Base-by-base conservation (phyloP, 2,888 invertebrate genomes). In the Sarcophaga caerulescens region DNA sequence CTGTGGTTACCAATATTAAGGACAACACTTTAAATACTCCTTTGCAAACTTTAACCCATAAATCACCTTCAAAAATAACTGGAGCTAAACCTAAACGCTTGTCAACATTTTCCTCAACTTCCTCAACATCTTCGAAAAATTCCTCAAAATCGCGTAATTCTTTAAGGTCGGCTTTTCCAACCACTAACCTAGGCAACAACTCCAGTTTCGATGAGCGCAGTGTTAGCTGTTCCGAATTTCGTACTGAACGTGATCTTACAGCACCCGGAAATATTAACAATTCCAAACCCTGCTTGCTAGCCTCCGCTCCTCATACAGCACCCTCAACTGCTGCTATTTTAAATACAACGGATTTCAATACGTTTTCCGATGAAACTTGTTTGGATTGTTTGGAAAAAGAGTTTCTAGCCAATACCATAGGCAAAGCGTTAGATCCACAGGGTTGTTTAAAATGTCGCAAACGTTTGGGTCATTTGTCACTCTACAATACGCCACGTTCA, bases 351-450 rank as follows among this genome's bases (percentile, higher is more conserved):
- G 90, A 89, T 80, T 87, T 90, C 57, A 86, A 86, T 81, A 84
- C 87, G 81, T 89, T 88, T 57, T 89, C 88, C n/a, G 91, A 91
- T 76, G 92, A 93, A 62, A 91, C 91, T 4, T 93, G 93, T 74
- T 88, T 93, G 77, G 93, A 93, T 82, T 93, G 93, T 66, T 88
- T 93, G 83, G 93, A 93, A 83, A 92, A 92, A 68, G 93, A 93
- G 81, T 93, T 93, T 85, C 87, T 93, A 52, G 92, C 91, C 44
- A 92, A 91, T 79, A 93, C 3, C 3, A 91, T 93, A 75, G 93
- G 93, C 52, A 92, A 93, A 71, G 90, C 89, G 1, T 81, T 92
- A 47, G 92, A 93, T 65, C 88, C 90, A n/a, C 90, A 89, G 35
- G 90, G 89, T 47, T 93, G 93, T 68, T 84, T 89, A 6, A 92